Percentiles rank a stretch among this genome's conserved stretches.
phyloP scores from a whole-genome alignment of 2,888 invertebrate species.

The Exephanes ischioxanthus region DNA sequence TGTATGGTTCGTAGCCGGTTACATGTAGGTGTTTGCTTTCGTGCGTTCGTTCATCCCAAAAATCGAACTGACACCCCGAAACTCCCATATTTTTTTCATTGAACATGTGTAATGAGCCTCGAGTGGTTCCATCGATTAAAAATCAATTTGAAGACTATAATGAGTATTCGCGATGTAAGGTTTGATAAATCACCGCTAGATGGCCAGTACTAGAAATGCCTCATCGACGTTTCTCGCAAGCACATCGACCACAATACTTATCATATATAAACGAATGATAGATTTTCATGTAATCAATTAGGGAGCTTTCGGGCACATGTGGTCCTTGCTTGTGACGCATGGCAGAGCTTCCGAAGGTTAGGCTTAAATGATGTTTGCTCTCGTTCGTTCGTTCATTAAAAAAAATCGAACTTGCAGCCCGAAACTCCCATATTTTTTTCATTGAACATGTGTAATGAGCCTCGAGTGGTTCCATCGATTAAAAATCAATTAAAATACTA shows the following conservation, averaged over 20 bases:
- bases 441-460: no score
- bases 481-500: background rate
- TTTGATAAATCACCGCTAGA: background rate
- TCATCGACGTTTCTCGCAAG: background rate
- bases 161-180: background rate
- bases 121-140: no score
- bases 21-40: background rate
- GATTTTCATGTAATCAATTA: background rate
- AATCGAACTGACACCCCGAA: background rate
- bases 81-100: no score
- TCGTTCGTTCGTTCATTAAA: background rate
- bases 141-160: background rate
- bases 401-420: constrained; percentile 9
- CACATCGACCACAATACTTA: background rate
- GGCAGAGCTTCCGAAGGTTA: background rate
- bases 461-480: no score
- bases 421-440: no score
- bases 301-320: background rate
- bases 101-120: no score
- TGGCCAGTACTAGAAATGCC: background rate
- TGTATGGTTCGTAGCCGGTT: no score
- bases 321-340: background rate
- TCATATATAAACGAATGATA: background rate
- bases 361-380: constrained; percentile 1
- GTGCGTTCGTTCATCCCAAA: constrained; percentile 1